A percentile compares a stretch with the other conserved stretches of the same genome.
Evolutionary conservation across 2,113 vertebrate genomes (phyloP).

Genomic region (Ariopsis seemanni): DNA sequence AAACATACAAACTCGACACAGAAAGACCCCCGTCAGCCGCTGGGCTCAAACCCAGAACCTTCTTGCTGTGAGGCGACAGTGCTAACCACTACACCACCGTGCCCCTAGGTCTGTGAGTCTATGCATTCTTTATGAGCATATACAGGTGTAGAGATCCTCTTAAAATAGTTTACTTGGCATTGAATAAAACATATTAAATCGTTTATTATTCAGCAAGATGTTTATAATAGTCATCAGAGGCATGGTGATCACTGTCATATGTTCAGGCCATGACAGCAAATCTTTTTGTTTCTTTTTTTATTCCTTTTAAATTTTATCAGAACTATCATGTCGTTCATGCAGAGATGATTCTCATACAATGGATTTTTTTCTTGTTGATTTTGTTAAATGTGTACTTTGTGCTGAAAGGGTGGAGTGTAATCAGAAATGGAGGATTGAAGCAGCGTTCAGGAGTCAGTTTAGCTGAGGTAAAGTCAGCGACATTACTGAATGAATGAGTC

Average conservation of each 20-base stretch:
- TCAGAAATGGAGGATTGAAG: neutral
- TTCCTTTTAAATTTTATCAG: neutral
- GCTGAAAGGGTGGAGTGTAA: neutral
- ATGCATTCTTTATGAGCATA: neutral
- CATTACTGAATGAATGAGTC: constrained; percentile 41
- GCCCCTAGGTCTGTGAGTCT: too few relatives aligned
- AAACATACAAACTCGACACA: too few relatives aligned
- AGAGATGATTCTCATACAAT: neutral
- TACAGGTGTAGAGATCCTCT: neutral
- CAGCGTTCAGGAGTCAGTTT: constrained; percentile 9
- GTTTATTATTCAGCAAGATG: neutral
- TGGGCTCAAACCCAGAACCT: too few relatives aligned
- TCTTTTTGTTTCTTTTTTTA: neutral
- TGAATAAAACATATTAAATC: neutral
- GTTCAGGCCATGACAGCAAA: neutral
- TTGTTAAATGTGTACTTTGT: neutral
- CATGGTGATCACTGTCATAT: neutral
- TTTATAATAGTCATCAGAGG: neutral
- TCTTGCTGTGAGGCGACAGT: too few relatives aligned
- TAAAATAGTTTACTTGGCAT: neutral
- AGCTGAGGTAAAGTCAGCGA: constrained; percentile 16
- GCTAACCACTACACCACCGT: too few relatives aligned
- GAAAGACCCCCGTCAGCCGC: too few relatives aligned
- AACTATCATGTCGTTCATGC: neutral
- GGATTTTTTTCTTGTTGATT: neutral